A percentile compares a stretch with the other conserved stretches of the same genome.
Evolutionary conservation across 2,888 invertebrate species (phyloP).

Genomic region (Melieria crassipennis): DNA sequence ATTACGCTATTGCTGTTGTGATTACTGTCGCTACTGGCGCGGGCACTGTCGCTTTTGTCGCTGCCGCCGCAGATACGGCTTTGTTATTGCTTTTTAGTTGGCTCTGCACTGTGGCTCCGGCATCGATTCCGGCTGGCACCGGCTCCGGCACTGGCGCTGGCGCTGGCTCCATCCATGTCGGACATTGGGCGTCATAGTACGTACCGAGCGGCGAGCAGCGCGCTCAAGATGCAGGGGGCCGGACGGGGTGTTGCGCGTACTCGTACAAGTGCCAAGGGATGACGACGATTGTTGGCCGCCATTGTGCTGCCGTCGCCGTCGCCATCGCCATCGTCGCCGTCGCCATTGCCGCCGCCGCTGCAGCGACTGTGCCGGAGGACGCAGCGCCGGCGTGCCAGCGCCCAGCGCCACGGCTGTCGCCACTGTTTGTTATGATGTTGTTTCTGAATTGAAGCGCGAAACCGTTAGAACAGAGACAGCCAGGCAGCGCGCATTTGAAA

Average conservation of each 20-base stretch:
- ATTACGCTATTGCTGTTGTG: slow-evolving; percentile 10
- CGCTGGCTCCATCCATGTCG: not conserved
- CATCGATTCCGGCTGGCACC: not conserved
- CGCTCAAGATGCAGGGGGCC: no score
- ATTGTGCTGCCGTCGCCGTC: slow-evolving; percentile 19
- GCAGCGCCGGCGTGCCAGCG: not conserved
- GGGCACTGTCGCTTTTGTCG: not conserved
- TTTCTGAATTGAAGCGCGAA: slow-evolving; percentile 43
- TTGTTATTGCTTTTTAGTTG: slow-evolving; percentile 3
- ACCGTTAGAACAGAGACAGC: slow-evolving; percentile 50
- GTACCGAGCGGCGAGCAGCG: no score
- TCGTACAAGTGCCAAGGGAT: not conserved
- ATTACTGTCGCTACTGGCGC: not conserved
- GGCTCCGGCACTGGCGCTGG: not conserved
- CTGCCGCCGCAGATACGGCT: not conserved
- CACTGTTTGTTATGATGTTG: slow-evolving; percentile 43
- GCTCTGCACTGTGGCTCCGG: not conserved
- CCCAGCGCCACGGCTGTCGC: slow-evolving; percentile 38
- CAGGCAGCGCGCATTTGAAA: slow-evolving; percentile 55
- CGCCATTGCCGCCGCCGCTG: slow-evolving; percentile 44
- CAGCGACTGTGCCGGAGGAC: not conserved
- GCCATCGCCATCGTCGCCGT: slow-evolving; percentile 14
- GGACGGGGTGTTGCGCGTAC: not conserved
- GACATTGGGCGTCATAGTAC: no score
- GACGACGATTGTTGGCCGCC: slow-evolving; percentile 12